phyloP scores from a whole-genome alignment of 2,888 invertebrate genomes.

The Ennomos fuscantarius region DNA sequence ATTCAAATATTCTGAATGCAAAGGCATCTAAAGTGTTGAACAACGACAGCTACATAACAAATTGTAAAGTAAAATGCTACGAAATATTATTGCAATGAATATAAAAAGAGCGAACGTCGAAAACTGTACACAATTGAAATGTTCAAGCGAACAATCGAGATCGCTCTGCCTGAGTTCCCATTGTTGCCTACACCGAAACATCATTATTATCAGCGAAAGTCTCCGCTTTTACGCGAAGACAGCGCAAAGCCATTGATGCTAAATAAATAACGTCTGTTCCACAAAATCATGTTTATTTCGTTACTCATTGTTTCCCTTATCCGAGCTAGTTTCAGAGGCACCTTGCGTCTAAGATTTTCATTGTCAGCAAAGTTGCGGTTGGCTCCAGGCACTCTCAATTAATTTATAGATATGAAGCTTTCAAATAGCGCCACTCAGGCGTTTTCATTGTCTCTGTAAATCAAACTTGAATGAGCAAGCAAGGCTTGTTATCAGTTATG shows the following conservation, averaged over 20 bases:
- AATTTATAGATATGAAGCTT: conserved; percentile 40
- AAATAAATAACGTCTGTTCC: conserved; percentile 59
- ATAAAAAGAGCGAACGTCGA: conserved; percentile 49
- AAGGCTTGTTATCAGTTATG: conserved; percentile 30
- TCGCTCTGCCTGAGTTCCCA: conserved; percentile 57
- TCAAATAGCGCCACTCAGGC: conserved; percentile 28
- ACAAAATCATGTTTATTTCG: conserved; percentile 51
- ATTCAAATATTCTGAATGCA: not conserved
- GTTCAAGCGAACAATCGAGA: conserved; percentile 63
- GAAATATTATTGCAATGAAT: conserved; percentile 50
- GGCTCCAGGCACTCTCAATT: conserved; percentile 35
- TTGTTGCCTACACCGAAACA: conserved; percentile 61
- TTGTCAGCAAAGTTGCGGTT: conserved; percentile 43
- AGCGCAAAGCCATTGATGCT: conserved; percentile 64
- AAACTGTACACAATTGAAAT: conserved; percentile 63
- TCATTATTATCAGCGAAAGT: conserved; percentile 69
- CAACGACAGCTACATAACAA: conserved; percentile 45
- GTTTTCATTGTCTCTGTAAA: conserved; percentile 33
- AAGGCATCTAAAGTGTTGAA: conserved; percentile 30
- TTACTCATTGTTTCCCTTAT: conserved; percentile 46
- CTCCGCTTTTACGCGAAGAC: conserved; percentile 63
- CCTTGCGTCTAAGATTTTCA: conserved; percentile 41
- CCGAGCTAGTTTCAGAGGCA: conserved; percentile 40
- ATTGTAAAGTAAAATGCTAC: conserved; percentile 50
- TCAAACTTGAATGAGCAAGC: conserved; percentile 34